These are phyloP conservation scores for Arion vulgaris DNA, from an alignment of 1,140 invertebrate species.

Conservation along the genomic window DNA sequence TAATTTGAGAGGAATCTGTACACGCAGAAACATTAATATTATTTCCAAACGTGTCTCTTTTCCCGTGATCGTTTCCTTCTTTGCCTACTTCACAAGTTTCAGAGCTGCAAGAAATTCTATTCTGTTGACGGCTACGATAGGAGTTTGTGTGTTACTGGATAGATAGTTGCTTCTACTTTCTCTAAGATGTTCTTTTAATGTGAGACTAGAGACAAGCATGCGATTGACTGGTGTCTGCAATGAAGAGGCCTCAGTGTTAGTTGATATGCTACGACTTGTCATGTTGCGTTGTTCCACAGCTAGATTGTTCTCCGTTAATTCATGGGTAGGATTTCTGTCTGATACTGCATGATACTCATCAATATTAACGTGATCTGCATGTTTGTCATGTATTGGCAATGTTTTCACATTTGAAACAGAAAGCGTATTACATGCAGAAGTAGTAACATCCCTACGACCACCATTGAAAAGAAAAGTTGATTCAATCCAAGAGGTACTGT, in stretches of 20 bases:
- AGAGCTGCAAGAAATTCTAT: not conserved
- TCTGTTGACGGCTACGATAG: not conserved
- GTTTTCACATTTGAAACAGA: too few species aligned
- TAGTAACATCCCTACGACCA: too few species aligned
- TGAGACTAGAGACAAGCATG: not conserved
- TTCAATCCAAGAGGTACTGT: not conserved
- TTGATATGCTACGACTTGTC: not conserved
- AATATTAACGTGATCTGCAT: not conserved
- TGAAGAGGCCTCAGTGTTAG: not conserved
- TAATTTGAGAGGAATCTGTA: not conserved
- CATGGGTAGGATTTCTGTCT: not conserved
- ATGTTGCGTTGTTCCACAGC: not conserved
- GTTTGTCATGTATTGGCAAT: not conserved
- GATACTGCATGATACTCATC: not conserved
- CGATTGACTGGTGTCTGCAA: not conserved
- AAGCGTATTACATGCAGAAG: too few species aligned
- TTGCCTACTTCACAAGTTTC: not conserved
- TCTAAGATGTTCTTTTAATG: not conserved
- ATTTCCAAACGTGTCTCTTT: not conserved
- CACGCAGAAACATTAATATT: not conserved
- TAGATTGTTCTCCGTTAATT: not conserved
- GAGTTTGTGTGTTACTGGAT: not conserved
- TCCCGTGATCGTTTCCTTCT: not conserved
- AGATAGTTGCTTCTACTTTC: not conserved
- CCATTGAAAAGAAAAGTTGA: not conserved